Evolutionary conservation across 2,113 vertebrate genomes (phyloP).

Genomic region (Microcebus murinus): DNA sequence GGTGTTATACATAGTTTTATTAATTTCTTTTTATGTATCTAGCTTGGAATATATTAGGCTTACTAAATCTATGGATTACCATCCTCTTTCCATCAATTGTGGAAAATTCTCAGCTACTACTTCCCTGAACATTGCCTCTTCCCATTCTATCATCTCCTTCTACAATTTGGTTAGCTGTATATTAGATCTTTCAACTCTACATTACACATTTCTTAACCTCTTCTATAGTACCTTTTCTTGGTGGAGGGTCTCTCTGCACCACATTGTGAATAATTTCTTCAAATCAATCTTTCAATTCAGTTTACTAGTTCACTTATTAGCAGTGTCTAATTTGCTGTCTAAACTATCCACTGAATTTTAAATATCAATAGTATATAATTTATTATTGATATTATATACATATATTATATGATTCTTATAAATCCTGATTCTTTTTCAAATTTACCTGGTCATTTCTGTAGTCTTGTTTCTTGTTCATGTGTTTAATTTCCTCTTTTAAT

Average conservation of each 20-base stretch:
- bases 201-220: neutral
- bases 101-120: neutral
- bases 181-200: neutral
- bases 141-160: neutral
- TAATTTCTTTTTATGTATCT: neutral
- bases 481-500: neutral
- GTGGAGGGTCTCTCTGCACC: neutral
- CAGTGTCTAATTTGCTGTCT: neutral
- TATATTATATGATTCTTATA: neutral
- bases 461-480: neutral
- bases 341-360: neutral
- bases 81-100: neutral
- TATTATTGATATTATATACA: neutral
- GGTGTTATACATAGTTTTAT: neutral
- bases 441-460: neutral
- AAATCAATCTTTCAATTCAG: neutral
- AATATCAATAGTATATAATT: neutral
- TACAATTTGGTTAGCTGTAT: neutral
- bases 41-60: neutral
- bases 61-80: neutral
- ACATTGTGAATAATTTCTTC: conserved; percentile 10
- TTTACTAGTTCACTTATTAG: neutral
- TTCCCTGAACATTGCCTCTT: neutral
- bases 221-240: neutral
- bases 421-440: conserved; percentile 1